Base-by-base conservation (phyloP, 2,888 invertebrate species). In the Pyrochroa serraticornis region DNA sequence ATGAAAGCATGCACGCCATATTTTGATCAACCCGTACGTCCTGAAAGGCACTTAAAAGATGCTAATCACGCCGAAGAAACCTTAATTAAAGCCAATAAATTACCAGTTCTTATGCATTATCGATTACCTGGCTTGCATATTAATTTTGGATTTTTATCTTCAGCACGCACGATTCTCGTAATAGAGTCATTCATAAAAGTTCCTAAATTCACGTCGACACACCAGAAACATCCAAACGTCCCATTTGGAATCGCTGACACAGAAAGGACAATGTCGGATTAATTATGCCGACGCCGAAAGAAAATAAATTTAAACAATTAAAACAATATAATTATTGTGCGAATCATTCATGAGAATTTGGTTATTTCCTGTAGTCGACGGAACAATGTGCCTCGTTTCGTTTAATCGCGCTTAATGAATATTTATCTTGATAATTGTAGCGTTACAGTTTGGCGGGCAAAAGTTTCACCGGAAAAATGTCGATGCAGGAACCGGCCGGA, bases 351-450 rank as follows among this genome's bases (percentile, higher is more conserved):
- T 66, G 61, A 64, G 64, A 66, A 66, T 66, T 66, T 60, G 60
- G 62, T 51, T 63, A 55, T 64, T 62, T 60, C 64, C 64, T 62
- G 62, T 51, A 34, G 39, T 37, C 43, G 49, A 43, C 42, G 34
- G 39, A 57, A 67, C 65, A 67, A 67, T 67, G 64, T 59, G 64
- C 63, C 62, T 58, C 48, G 55, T 65, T 64, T 65, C 60, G 58
- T 64, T 66, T 66, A 66, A 66, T 63, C 56, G 56, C 45, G 46
- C 49, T 49, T 64, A 65, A 66, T 65, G 64, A 66, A 66, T 66
- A 66, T 65, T 66, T 63, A 66, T 66, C 62, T 47, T 48, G 52
- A 60, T 65, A 62, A 66, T 62, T 63, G 61, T 57, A 55, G 56
- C 62, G 63, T 63, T 66, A 66, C 62, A 64, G 61, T 66, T 66